These are phyloP conservation scores for Thera obeliscata DNA, from an alignment of 2,888 invertebrate genomes.

Conservation along the genomic window DNA sequence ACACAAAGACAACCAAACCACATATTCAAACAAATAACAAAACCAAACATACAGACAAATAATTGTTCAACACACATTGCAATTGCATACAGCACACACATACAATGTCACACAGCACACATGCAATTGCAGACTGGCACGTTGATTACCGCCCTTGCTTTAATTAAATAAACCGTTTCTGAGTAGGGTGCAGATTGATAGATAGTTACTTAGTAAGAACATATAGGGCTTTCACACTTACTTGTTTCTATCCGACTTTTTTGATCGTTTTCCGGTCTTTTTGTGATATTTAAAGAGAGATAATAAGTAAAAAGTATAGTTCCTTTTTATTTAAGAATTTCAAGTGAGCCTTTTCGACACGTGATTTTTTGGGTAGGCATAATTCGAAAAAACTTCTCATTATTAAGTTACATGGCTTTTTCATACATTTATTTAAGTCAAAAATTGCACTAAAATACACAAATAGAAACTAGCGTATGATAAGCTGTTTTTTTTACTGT, in stretches of 20 bases:
- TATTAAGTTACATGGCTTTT: no score
- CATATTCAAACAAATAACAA: slow-evolving; percentile 14
- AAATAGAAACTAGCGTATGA: no score
- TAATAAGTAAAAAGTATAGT: no score
- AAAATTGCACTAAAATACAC: no score
- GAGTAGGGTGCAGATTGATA: slow-evolving; percentile 43
- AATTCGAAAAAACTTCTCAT: no score
- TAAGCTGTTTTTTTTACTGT: no score
- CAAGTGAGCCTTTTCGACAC: no score
- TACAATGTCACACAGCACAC: slow-evolving; percentile 16
- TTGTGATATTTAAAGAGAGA: neutral
- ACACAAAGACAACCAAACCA: slow-evolving; percentile 22
- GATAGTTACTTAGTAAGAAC: slow-evolving; percentile 21
- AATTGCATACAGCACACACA: slow-evolving; percentile 30
- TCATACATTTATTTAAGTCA: no score
- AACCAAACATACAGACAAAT: slow-evolving; percentile 24
- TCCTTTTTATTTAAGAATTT: no score
- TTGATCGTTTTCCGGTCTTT: neutral
- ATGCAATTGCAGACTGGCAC: slow-evolving; percentile 52
- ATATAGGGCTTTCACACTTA: slow-evolving; percentile 25
- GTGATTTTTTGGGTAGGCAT: no score
- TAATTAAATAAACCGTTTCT: slow-evolving; percentile 80
- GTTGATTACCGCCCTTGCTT: slow-evolving; percentile 66
- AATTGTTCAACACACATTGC: slow-evolving; percentile 30
- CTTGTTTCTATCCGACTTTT: slow-evolving; percentile 1